These are phyloP conservation scores for Proisotoma minuta DNA, from an alignment of 2,888 invertebrate species.

Conservation along the genomic window DNA sequence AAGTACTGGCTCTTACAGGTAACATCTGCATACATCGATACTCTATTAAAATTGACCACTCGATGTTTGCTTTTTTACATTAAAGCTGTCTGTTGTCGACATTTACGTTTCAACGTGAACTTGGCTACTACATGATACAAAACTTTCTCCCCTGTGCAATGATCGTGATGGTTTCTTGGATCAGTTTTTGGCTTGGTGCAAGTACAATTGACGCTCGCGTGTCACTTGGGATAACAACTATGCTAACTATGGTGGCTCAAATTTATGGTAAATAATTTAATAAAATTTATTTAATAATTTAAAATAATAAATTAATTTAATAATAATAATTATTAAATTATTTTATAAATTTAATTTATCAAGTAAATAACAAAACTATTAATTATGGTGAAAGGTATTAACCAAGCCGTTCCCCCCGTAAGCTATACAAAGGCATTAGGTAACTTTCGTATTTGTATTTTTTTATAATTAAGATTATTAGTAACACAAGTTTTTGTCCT, in stretches of 20 bases:
- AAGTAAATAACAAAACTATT: background rate
- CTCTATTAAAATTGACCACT: too few species aligned
- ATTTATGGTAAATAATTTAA: constrained; percentile 7
- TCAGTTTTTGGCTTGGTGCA: constrained; percentile 30
- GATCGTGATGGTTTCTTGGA: constrained; percentile 24
- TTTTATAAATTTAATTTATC: background rate
- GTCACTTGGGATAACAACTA: constrained; percentile 29
- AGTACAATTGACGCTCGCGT: constrained; percentile 28
- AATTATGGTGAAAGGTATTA: constrained; percentile 50
- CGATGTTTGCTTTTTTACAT: too few species aligned
- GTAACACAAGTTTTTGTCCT: too few species aligned
- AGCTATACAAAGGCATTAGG: constrained; percentile 56
- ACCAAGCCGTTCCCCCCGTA: constrained; percentile 54
- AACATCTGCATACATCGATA: too few species aligned
- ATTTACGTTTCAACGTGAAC: constrained; percentile 14
- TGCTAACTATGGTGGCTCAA: constrained; percentile 24
- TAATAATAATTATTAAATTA: too few species aligned
- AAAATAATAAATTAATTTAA: background rate
- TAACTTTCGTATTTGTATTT: too few species aligned
- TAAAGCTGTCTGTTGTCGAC: constrained; percentile 17
- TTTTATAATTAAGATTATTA: too few species aligned
- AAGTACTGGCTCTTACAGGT: constrained; percentile 11
- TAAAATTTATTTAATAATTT: background rate
- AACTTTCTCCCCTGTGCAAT: constrained; percentile 16
- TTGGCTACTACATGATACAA: constrained; percentile 22